Percentiles rank a stretch among this genome's conserved stretches.
These are phyloP conservation scores for Steromphala cineraria DNA, from an alignment of 2,888 invertebrate species.

Conservation along the genomic window DNA sequence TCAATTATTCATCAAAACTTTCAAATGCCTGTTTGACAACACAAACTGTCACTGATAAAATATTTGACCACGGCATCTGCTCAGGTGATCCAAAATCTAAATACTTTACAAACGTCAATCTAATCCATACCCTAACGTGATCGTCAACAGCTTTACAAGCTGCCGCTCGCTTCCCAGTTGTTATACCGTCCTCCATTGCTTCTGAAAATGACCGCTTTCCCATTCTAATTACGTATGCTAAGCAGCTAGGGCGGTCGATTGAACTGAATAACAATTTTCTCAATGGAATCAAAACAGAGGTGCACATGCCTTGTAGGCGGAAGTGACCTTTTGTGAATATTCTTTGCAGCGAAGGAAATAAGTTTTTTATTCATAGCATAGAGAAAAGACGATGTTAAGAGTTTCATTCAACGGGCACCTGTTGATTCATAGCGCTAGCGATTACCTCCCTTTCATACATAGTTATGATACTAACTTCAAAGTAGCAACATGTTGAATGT, in stretches of 20 bases:
- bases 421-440: neutral
- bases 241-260: neutral
- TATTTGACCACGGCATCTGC: too few species aligned
- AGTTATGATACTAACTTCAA: neutral
- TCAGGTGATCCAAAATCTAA: neutral
- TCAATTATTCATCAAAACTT: neutral
- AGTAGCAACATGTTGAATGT: too few species aligned
- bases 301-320: constrained; percentile 8
- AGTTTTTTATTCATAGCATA: too few species aligned
- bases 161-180: constrained; percentile 68
- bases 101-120: neutral
- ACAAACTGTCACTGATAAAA: neutral
- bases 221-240: constrained; percentile 10
- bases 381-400: too few species aligned
- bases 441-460: neutral
- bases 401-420: too few species aligned
- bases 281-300: neutral
- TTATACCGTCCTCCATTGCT: constrained; percentile 51
- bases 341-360: neutral
- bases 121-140: constrained; percentile 56
- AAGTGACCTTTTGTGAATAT: constrained; percentile 16
- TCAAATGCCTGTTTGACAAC: neutral
- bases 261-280: neutral
- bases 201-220: neutral
- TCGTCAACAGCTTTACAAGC: constrained; percentile 68